phyloP scores from a whole-genome alignment of 2,797 vertebrate genomes.

The Melanotaenia nigrans region DNA sequence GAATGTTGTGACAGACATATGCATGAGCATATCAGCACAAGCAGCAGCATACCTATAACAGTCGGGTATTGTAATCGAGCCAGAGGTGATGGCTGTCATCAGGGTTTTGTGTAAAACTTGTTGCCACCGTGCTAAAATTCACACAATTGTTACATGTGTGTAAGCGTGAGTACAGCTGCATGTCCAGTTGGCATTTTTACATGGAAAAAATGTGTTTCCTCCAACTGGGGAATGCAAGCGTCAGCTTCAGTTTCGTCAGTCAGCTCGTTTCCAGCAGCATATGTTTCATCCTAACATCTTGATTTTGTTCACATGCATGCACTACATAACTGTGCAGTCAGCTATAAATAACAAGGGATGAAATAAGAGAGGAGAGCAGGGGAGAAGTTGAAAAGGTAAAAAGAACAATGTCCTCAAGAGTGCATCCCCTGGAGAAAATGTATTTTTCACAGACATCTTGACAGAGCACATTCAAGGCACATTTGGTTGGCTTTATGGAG shows the following conservation, averaged over 20 bases:
- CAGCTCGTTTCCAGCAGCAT: slow-evolving; percentile 22
- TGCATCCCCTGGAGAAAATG: slow-evolving; percentile 12
- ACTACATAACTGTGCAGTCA: slow-evolving; percentile 15
- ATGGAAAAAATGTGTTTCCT: slow-evolving; percentile 39
- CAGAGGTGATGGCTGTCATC: slow-evolving; percentile 51
- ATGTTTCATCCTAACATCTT: slow-evolving; percentile 35
- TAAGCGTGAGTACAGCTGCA: slow-evolving; percentile 35
- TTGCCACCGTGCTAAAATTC: slow-evolving; percentile 72
- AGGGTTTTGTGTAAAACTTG: slow-evolving; percentile 63
- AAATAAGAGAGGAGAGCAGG: slow-evolving; percentile 6
- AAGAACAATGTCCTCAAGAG: slow-evolving; percentile 19
- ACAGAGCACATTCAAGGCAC: slow-evolving; percentile 24
- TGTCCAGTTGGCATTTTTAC: slow-evolving; percentile 41
- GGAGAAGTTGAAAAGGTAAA: slow-evolving; percentile 9
- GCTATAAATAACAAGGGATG: slow-evolving; percentile 19
- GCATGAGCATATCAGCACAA: slow-evolving; percentile 27
- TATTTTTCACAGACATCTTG: slow-evolving; percentile 15
- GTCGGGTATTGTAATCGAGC: slow-evolving; percentile 49
- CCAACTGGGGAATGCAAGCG: slow-evolving; percentile 25
- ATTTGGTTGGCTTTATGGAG: slow-evolving; percentile 30
- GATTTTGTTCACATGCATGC: slow-evolving; percentile 8
- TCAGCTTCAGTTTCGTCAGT: slow-evolving; percentile 31
- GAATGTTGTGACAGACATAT: slow-evolving; percentile 31
- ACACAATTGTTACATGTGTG: slow-evolving; percentile 64
- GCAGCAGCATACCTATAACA: slow-evolving; percentile 39